Base-by-base conservation (phyloP, 2,888 invertebrate species). In the Romanomermis culicivorax region DNA sequence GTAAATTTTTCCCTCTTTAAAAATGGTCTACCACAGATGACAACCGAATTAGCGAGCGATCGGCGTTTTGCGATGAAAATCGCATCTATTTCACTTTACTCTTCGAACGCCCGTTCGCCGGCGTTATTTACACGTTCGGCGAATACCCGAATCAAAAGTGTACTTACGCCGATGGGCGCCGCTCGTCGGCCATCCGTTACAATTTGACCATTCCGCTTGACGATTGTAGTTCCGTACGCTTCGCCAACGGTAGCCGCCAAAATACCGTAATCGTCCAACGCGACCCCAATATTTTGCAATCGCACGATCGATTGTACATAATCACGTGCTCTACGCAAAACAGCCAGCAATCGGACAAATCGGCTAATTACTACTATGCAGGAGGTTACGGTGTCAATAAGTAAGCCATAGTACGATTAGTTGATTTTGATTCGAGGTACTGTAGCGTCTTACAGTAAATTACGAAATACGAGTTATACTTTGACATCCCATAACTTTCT, bases 251-350 rank as follows among this genome's bases (percentile, higher is more conserved):
- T 7, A 27, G 27, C 49, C 53, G 27, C 17, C 42, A 48, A 25
- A 57, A 57, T 50, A 25, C 57, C 17, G 42, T 57, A 14, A 49
- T 57, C n/a, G 51, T 55, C 20, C 55, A 55, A 25, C 29, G 43
- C 2, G 43, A 51, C 26, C 23, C 47, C 24, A 1, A 20, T 7
- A 25, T 25, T 20, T 45, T 27, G 27, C 42, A 52, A 36, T 11
- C 43, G 17, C 20, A 24, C 11, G 57, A 57, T 26, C 30, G 47
- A 24, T 55, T 55, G 43, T 57, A 42, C 24, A 25, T 57, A 30
- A 27, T 57, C 29, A 36, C 1, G 24, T 24, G 49, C 23, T 7
- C 47, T 4, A n/a, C n/a, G n/a, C n/a, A n/a, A n/a, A n/a, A n/a
- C n/a, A n/a, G n/a, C n/a, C n/a, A n/a, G n/a, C n/a, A n/a, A n/a